Conservation (phyloP, 2,113 vertebrate species). For the Atrichornis clamosus region DNA sequence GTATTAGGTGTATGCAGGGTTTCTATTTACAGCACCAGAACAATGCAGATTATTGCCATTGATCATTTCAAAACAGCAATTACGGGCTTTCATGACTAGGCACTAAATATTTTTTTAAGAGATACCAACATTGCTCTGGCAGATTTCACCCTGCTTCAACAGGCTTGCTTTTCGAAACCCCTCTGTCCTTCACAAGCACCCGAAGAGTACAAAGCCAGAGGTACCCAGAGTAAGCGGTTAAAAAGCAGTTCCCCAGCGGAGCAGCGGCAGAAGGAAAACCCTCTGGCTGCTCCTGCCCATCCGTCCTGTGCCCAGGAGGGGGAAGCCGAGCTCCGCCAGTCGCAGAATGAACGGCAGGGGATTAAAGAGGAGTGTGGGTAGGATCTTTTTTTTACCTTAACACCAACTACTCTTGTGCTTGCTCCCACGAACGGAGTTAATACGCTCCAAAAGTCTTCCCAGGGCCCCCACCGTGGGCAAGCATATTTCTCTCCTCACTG, state of each 20-base stretch:
- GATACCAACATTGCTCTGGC: neutral
- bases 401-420: neutral
- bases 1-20: neutral
- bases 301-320: neutral
- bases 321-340: neutral
- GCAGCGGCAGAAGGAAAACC: neutral
- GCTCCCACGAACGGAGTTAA: neutral
- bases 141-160: neutral
- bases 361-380: neutral
- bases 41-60: neutral
- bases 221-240: no score
- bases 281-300: neutral
- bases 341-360: neutral
- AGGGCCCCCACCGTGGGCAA: rapidly evolving
- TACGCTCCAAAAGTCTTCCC: neutral
- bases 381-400: neutral
- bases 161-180: neutral
- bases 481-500: neutral
- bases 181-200: neutral
- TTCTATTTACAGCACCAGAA: neutral
- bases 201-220: neutral
- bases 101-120: neutral
- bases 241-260: neutral
- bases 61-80: neutral
- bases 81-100: neutral